Evolutionary conservation across 2,797 vertebrate species (phyloP), one percentile per base, ranked within the genome.

Genomic region (Leptoclinus maculatus): DNA sequence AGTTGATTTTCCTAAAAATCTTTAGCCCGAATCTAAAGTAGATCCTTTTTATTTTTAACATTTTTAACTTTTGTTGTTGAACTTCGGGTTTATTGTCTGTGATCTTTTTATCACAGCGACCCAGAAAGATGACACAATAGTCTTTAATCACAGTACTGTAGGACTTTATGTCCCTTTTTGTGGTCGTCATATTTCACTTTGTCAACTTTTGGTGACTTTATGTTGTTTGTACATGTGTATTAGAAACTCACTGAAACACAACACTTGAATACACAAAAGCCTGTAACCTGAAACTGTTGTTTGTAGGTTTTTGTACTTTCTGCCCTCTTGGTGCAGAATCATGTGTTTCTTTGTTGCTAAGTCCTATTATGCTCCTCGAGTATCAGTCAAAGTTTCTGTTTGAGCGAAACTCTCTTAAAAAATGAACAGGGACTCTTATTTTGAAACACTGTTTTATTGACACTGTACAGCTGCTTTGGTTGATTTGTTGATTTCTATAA

Each of bases 371-470:
- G 49, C 78, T 82, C 39, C 25, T 39, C 0, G 0, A 66, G 86
- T 91, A 74, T 89, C 86, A 77, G 78, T 78, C 75, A 64, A 27
- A 78, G 83, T 89, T 88, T 87, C 85, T 51, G 73, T 79, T 59
- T 68, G 5, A 68, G 64, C 32, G 66, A 5, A 80, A 71, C 63
- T 34, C 29, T 9, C 47, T 73, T 45, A 11, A 56, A 56, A 69
- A 82, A 83, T 59, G 17, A 25, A 72, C 38, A 66, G 54, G 1
- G 21, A 69, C 47, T 53, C n/a, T 39, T 58, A 7, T 14, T 14
- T 21, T 64, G 60, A 36, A 74, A 76, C 58, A 81, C 57, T 59
- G 10, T 58, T 87, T 82, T 75, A 88, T 74, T 83, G 67, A 79
- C 32, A 64, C 5, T 77, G 49, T 70, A 80, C 71, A 85, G 57